Evolutionary conservation across 1,140 invertebrate species (phyloP).

Genomic region (Bombus consobrinus): DNA sequence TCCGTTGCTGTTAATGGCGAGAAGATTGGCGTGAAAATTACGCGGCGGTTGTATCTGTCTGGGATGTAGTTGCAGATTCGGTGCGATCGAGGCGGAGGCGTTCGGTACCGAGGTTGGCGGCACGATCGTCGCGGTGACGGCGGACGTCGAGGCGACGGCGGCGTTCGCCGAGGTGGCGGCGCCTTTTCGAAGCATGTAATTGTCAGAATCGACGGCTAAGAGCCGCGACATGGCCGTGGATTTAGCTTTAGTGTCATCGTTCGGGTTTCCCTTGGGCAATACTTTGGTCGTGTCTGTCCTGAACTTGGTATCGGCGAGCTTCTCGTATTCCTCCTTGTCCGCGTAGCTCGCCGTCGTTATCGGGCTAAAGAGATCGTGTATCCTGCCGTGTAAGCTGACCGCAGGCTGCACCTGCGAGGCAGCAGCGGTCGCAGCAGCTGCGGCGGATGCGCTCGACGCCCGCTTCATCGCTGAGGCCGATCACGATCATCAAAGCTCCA

Average conservation of each 20-base stretch:
- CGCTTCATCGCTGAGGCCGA: slow-evolving; percentile 70
- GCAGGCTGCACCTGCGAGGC: slow-evolving; percentile 64
- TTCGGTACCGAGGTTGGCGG: neutral
- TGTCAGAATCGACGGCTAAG: slow-evolving; percentile 84
- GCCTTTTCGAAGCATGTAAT: slow-evolving; percentile 85
- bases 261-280: slow-evolving; percentile 44
- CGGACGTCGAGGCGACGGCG: slow-evolving; percentile 15
- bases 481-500: slow-evolving; percentile 41
- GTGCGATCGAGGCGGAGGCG: neutral
- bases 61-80: neutral
- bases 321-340: slow-evolving; percentile 62
- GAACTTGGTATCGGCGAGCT: slow-evolving; percentile 60
- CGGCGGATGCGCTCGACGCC: slow-evolving; percentile 69
- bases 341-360: slow-evolving; percentile 37
- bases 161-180: slow-evolving; percentile 45
- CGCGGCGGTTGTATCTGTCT: neutral
- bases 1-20: neutral
- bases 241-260: slow-evolving; percentile 68
- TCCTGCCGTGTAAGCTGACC: slow-evolving; percentile 53
- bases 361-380: slow-evolving; percentile 57
- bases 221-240: slow-evolving; percentile 78
- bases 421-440: slow-evolving; percentile 69
- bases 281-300: slow-evolving; percentile 62
- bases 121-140: slow-evolving; percentile 64
- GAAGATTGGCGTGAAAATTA: slow-evolving; percentile 12